Base-by-base conservation (phyloP, 2,113 vertebrate species). In the Serinus canaria region DNA sequence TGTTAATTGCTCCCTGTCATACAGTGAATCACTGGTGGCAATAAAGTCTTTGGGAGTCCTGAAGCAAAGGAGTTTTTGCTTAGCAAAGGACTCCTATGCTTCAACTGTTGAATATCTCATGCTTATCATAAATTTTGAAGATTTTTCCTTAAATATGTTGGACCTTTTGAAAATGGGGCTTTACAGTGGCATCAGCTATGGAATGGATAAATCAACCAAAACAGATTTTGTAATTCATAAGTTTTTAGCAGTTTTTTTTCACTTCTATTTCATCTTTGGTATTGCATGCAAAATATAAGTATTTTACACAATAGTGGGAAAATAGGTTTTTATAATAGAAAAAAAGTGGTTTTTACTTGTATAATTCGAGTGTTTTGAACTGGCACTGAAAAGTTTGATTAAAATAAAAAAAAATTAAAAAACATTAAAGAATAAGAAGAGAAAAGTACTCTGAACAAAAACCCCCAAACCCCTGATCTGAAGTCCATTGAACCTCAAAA, bases 351-450 rank as follows among this genome's bases (percentile, higher is more conserved):
- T 19, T 18, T 64, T 75, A 44, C 9, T 20, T 82, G 30, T 82
- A 82, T 81, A 88, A 79, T 89, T 69, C 33, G 14, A 62, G 7
- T 63, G 16, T 20, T 84, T 15, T 64, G 30, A 78, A 59, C 11
- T 16, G 30, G 0, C 4, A 35, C 18, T 53, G 50, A 64, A 55
- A 21, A 27, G 10, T 24, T 73, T 77, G 53, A 75, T 59, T 46
- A 4, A 35, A 68, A 58, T 11, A 12, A 35, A 22, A 35, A 55
- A 33, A 31, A 30, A 10, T 11, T 6, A 28, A 53, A 44, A 31
- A 28, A 7, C 19, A 14, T 10, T 6, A 5, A 30, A 30, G 11
- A 31, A 4, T 13, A 6, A 60, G 1, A 20, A 1, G 10, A 55
- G 8, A 50, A n/a, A 80, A 39, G 3, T 39, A 47, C 8, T 33